Percentiles rank a stretch among this genome's conserved stretches.
These are phyloP conservation scores for Bibio marci DNA, from an alignment of 2,888 invertebrate genomes.

Conservation along the genomic window DNA sequence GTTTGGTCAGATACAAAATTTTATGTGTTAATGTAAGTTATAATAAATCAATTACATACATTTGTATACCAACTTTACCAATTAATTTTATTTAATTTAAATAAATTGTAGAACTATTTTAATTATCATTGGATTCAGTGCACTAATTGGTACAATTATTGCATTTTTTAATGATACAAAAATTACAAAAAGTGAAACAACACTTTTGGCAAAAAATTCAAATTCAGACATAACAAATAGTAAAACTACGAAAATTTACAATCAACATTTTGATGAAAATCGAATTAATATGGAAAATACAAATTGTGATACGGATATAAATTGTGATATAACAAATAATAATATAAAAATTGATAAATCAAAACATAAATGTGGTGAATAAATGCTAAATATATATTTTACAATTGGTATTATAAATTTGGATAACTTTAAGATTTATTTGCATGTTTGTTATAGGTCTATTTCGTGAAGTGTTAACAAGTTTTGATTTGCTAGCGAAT, in stretches of 20 bases:
- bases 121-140: background rate
- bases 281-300: constrained; percentile 6
- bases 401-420: background rate
- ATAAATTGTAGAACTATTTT: background rate
- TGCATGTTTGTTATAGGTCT: background rate
- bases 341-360: constrained; percentile 3
- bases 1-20: constrained; percentile 45
- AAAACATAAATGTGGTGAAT: too few species aligned
- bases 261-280: constrained; percentile 6
- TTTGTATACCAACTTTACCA: background rate
- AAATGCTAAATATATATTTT: background rate
- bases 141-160: too few species aligned
- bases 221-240: background rate
- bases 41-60: background rate
- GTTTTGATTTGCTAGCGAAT: constrained; percentile 60
- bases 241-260: constrained; percentile 2
- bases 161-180: too few species aligned
- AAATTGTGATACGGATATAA: background rate
- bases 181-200: background rate
- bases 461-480: constrained; percentile 36
- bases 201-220: background rate
- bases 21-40: constrained; percentile 45
- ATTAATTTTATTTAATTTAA: background rate
- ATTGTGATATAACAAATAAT: background rate
- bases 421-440: background rate